Evolutionary conservation across 2,113 vertebrate genomes (phyloP), one percentile per base, ranked within the genome.

Genomic region (Himantopus leucocephalus): DNA sequence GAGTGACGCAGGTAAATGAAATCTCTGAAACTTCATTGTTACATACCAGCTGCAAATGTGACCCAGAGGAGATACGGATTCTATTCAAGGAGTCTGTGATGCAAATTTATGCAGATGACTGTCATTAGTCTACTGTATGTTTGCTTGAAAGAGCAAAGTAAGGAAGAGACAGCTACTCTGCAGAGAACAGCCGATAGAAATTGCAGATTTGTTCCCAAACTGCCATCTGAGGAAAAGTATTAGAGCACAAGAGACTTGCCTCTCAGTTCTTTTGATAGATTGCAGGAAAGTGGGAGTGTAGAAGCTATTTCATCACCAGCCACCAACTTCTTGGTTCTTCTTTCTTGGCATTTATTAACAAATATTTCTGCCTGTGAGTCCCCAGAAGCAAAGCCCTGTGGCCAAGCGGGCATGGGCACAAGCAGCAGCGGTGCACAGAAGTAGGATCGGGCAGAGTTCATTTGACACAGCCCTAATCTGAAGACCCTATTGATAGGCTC

Each of bases 101-200:
- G 79, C 62, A 90, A 62, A 84, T 95, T 88, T 74, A 58, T 96
- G 86, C 83, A 97, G 66, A 88, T 89, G 47, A 74, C 22, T 79
- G 32, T 62, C 71, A 94, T 94, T 58, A 91, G 26, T 13, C 18
- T 72, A 23, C 66, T 53, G 8, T 37, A 12, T 14, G 9, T 74
- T 71, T 27, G 58, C 48, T 59, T 75, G 75, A 73, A 84, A 19
- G 24, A 71, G 68, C 4, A 0, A 74, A 35, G 8, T 82, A 71
- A 91, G 47, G 37, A 63, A 71, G 12, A 79, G 81, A 20, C 63
- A 71, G 66, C 9, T 5, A 9, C 84, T 76, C 63, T 9, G 32
- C 27, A 67, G 64, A 75, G 76, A 70, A 26, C 15, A 34, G 43
- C 12, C 16, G 12, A 35, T 6, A 71, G 59, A 80, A 94, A 80